phyloP scores from a whole-genome alignment of 2,888 invertebrate species.

The Tinea pellionella region DNA sequence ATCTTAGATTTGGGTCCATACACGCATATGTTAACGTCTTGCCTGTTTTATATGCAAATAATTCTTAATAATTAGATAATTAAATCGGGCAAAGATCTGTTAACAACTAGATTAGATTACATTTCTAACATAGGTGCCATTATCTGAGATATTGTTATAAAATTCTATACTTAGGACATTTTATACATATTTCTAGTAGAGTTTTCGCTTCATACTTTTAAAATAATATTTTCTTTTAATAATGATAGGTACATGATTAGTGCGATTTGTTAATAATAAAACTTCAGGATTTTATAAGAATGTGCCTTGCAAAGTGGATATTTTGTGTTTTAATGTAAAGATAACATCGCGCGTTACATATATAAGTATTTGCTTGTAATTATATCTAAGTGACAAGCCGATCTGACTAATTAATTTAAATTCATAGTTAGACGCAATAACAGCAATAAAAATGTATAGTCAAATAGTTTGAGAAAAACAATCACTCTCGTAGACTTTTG shows the following conservation, averaged over 20 bases:
- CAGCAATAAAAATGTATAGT: too few species aligned
- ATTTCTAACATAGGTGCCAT: neutral
- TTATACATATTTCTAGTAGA: neutral
- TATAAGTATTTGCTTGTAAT: conserved; percentile 34
- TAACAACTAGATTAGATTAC: neutral
- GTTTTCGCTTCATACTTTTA: neutral
- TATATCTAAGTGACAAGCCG: neutral
- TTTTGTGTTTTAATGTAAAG: conserved; percentile 67
- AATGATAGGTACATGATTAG: neutral
- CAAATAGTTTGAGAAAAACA: too few species aligned
- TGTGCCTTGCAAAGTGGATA: conserved; percentile 70
- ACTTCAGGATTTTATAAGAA: conserved; percentile 65
- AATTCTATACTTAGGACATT: neutral
- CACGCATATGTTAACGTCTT: neutral
- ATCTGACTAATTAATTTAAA: neutral
- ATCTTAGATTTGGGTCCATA: neutral
- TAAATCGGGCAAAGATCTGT: neutral
- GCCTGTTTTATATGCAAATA: neutral
- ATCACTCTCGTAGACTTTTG: too few species aligned
- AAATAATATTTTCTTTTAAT: neutral
- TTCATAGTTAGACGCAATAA: conserved; percentile 4
- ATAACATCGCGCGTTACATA: neutral
- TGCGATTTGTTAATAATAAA: neutral
- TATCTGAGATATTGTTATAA: neutral
- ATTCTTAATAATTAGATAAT: neutral